These are phyloP conservation scores for Hydrotaea cyrtoneurina DNA, from an alignment of 2,888 invertebrate species.

Conservation along the genomic window DNA sequence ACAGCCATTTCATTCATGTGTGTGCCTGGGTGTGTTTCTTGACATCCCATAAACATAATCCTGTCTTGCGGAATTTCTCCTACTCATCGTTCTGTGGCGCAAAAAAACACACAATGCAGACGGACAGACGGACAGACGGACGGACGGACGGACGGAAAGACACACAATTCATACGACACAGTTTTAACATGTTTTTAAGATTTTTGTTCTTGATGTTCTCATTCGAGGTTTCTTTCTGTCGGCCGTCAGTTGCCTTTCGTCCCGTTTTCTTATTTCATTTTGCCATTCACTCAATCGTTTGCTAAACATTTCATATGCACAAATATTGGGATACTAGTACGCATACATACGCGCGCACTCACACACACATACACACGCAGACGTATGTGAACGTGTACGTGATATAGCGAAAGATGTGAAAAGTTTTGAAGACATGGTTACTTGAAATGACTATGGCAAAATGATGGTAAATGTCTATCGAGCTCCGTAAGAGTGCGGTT, in stretches of 20 bases:
- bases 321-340: neutral
- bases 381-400: neutral
- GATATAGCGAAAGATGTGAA: conserved; percentile 28
- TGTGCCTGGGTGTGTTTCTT: conserved; percentile 16
- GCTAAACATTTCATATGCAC: conserved; percentile 9
- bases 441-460: conserved; percentile 42
- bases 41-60: conserved; percentile 50
- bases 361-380: neutral
- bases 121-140: conserved; percentile 46
- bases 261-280: neutral
- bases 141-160: neutral
- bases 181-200: conserved; percentile 41
- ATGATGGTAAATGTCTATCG: conserved; percentile 5
- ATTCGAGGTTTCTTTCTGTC: conserved; percentile 27
- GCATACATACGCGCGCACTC: neutral
- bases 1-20: conserved; percentile 33
- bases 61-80: conserved; percentile 33
- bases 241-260: conserved; percentile 33
- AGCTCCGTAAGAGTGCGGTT: conserved; percentile 5
- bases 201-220: conserved; percentile 53
- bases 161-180: conserved; percentile 10
- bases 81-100: conserved; percentile 39
- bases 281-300: conserved; percentile 22
- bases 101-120: conserved; percentile 5
- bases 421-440: conserved; percentile 30